Evolutionary conservation across 2,888 invertebrate genomes (phyloP).

Genomic region (Lepidochrysops patricia): DNA sequence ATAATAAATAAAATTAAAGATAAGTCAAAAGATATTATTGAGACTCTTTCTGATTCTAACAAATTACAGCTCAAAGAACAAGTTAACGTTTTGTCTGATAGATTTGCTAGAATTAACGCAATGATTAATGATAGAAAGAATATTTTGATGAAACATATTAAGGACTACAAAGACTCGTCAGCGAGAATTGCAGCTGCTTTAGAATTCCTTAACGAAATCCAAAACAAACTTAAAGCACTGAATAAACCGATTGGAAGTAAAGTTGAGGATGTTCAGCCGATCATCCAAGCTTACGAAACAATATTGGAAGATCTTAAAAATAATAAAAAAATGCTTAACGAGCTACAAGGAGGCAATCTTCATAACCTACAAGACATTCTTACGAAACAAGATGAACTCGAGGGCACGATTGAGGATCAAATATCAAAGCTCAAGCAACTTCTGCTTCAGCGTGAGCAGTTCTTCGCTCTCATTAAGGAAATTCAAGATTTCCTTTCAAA

Average conservation of each 20-base stretch:
- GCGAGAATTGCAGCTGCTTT: slow-evolving; percentile 85
- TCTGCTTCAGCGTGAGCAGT: slow-evolving; percentile 88
- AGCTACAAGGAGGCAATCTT: slow-evolving; percentile 83
- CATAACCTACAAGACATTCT: slow-evolving; percentile 86
- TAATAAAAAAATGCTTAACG: slow-evolving; percentile 84
- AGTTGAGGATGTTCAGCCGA: slow-evolving; percentile 91
- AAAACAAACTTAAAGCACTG: slow-evolving; percentile 86
- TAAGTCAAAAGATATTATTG: slow-evolving; percentile 85
- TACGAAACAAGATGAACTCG: slow-evolving; percentile 88
- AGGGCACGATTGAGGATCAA: slow-evolving; percentile 89
- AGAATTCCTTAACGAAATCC: slow-evolving; percentile 86
- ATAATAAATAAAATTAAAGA: slow-evolving; percentile 84
- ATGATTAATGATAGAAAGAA: slow-evolving; percentile 84
- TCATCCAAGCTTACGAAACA: slow-evolving; percentile 84
- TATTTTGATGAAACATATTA: slow-evolving; percentile 83
- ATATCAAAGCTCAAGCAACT: slow-evolving; percentile 86
- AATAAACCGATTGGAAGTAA: slow-evolving; percentile 90
- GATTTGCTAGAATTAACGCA: slow-evolving; percentile 82
- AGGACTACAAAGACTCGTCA: slow-evolving; percentile 87
- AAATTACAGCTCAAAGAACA: slow-evolving; percentile 88
- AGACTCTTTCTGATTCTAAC: slow-evolving; percentile 88
- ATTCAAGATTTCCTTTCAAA: slow-evolving; percentile 91
- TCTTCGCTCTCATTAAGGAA: slow-evolving; percentile 88
- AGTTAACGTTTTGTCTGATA: slow-evolving; percentile 84
- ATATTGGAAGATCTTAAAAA: slow-evolving; percentile 85